phyloP scores from a whole-genome alignment of 2,113 vertebrate genomes.

The Ploceus nigricollis region DNA sequence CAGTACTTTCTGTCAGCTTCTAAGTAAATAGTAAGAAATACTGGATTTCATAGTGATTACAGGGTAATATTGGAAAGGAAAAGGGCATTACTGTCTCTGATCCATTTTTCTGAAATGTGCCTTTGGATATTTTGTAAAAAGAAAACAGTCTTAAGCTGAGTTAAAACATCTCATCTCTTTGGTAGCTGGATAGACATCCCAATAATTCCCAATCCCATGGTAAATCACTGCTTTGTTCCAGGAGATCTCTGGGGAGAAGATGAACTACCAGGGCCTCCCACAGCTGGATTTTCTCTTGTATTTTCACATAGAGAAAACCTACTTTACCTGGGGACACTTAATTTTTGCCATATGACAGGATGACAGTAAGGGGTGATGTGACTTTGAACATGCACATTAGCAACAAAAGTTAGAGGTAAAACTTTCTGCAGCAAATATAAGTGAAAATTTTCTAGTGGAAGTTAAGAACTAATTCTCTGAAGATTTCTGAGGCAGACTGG shows the following conservation, averaged over 20 bases:
- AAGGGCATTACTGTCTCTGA: background rate
- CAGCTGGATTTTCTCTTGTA: background rate
- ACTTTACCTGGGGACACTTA: background rate
- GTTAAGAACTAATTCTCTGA: background rate
- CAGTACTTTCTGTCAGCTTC: background rate
- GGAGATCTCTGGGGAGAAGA: background rate
- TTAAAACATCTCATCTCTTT: background rate
- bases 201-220: background rate
- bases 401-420: background rate
- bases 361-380: background rate
- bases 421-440: background rate
- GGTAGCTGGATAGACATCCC: background rate
- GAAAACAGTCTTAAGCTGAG: background rate
- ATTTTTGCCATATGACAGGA: background rate
- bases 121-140: background rate
- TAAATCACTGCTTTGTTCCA: background rate
- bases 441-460: background rate
- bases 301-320: background rate
- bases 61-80: background rate
- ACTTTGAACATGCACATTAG: background rate
- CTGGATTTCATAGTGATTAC: background rate
- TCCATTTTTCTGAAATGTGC: background rate
- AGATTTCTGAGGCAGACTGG: background rate
- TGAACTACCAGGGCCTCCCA: background rate
- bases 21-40: background rate